phyloP scores from a whole-genome alignment of 1,140 invertebrate genomes.

The Hycleus cichorii region DNA sequence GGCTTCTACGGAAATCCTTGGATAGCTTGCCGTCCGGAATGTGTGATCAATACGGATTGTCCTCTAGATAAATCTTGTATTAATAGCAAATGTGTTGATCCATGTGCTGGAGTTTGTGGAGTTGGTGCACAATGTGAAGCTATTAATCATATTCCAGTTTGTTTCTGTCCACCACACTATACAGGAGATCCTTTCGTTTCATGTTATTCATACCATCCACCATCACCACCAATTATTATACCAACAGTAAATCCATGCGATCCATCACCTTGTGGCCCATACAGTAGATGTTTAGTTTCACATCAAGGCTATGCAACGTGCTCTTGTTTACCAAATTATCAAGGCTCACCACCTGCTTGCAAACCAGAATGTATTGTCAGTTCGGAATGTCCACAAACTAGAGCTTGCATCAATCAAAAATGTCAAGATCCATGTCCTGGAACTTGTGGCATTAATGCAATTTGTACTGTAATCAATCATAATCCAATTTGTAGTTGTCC shows the following conservation, averaged over 20 bases:
- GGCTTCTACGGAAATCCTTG: slow-evolving; percentile 68
- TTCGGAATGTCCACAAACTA: slow-evolving; percentile 67
- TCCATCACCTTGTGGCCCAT: slow-evolving; percentile 72
- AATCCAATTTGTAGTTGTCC: slow-evolving; percentile 76
- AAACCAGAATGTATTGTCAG: slow-evolving; percentile 74
- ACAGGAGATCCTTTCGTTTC: slow-evolving; percentile 72
- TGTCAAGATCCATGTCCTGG: slow-evolving; percentile 71
- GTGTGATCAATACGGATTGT: slow-evolving; percentile 72
- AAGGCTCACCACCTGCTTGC: slow-evolving; percentile 69
- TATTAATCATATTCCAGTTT: slow-evolving; percentile 70
- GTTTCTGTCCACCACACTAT: slow-evolving; percentile 62
- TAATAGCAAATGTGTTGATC: slow-evolving; percentile 73
- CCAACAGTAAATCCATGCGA: slow-evolving; percentile 50
- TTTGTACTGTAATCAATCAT: slow-evolving; percentile 71
- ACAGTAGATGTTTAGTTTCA: slow-evolving; percentile 66
- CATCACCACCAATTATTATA: slow-evolving; percentile 38
- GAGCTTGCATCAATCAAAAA: slow-evolving; percentile 70
- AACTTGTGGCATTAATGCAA: slow-evolving; percentile 65
- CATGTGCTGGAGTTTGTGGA: slow-evolving; percentile 70
- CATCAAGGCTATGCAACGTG: slow-evolving; percentile 65
- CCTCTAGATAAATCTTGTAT: slow-evolving; percentile 58
- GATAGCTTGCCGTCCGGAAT: slow-evolving; percentile 66
- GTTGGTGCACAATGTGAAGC: slow-evolving; percentile 65
- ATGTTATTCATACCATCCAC: slow-evolving; percentile 52
- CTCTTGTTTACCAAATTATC: slow-evolving; percentile 69